phyloP scores from a whole-genome alignment of 2,797 vertebrate species.

The Sciurus carolinensis region DNA sequence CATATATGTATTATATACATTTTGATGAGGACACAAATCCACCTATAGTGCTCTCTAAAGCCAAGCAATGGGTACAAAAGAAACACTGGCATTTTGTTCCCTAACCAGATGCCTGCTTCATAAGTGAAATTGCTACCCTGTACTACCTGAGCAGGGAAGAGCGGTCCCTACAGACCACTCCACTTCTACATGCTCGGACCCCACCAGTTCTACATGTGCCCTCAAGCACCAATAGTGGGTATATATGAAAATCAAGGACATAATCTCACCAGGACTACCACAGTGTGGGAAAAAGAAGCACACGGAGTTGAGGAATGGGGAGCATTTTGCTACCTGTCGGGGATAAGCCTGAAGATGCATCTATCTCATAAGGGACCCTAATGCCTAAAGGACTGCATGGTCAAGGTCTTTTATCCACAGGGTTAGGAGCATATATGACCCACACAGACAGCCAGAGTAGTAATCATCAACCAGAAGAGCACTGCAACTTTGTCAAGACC shows the following conservation, averaged over 20 bases:
- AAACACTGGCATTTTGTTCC: neutral
- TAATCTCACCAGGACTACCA: neutral
- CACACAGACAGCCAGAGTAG: neutral
- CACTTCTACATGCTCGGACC: neutral
- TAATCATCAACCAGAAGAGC: neutral
- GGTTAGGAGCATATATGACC: neutral
- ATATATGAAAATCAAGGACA: neutral
- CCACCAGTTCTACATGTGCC: neutral
- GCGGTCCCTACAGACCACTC: neutral
- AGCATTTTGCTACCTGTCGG: neutral
- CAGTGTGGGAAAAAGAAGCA: neutral
- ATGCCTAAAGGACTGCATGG: neutral
- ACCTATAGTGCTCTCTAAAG: neutral
- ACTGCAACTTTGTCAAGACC: neutral
- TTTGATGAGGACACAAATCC: neutral
- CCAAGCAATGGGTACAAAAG: neutral
- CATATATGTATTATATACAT: neutral
- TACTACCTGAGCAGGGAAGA: neutral
- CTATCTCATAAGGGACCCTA: neutral
- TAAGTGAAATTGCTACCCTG: neutral
- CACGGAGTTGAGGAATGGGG: fast-evolving
- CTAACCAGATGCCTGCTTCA: neutral
- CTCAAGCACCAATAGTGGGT: neutral
- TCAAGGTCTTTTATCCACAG: neutral
- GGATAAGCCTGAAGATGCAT: neutral